phyloP scores from a whole-genome alignment of 1,140 invertebrate genomes.

The Trypoxylus dichotomus region DNA sequence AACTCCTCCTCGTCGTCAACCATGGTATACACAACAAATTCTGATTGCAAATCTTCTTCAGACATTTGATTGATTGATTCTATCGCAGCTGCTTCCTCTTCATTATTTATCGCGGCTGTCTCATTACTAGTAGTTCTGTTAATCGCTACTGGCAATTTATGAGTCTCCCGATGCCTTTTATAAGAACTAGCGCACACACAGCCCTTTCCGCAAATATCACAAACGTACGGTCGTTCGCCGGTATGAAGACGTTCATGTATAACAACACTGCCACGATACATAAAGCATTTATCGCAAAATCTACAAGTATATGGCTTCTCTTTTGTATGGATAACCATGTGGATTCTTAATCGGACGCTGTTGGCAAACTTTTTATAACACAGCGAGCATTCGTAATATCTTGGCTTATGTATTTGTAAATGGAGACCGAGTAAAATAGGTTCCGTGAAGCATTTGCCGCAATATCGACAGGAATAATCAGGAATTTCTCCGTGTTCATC shows the following conservation, averaged over 20 bases:
- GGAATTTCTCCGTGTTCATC: not conserved
- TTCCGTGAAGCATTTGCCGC: conserved; percentile 1
- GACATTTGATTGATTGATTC: too few species aligned
- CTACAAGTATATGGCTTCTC: not conserved
- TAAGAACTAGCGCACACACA: not conserved
- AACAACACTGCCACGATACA: not conserved
- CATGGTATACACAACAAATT: not conserved
- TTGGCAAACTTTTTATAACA: not conserved
- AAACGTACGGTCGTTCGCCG: conserved; percentile 6
- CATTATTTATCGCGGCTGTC: too few species aligned
- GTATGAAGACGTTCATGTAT: conserved; percentile 20
- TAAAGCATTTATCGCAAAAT: not conserved
- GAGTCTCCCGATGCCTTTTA: conserved; percentile 2
- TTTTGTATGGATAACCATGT: conserved; percentile 9
- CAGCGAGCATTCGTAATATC: not conserved
- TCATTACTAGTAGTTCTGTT: not conserved
- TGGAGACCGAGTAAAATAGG: not conserved
- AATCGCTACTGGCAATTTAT: not conserved
- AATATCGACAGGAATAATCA: not conserved
- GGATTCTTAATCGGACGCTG: not conserved
- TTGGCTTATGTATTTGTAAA: not conserved
- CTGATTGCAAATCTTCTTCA: too few species aligned
- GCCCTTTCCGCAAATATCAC: conserved; percentile 25
- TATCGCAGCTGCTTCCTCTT: too few species aligned
- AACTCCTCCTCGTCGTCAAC: not conserved